Conservation (phyloP, 2,888 invertebrate species). For the Mythimna albipuncta region DNA sequence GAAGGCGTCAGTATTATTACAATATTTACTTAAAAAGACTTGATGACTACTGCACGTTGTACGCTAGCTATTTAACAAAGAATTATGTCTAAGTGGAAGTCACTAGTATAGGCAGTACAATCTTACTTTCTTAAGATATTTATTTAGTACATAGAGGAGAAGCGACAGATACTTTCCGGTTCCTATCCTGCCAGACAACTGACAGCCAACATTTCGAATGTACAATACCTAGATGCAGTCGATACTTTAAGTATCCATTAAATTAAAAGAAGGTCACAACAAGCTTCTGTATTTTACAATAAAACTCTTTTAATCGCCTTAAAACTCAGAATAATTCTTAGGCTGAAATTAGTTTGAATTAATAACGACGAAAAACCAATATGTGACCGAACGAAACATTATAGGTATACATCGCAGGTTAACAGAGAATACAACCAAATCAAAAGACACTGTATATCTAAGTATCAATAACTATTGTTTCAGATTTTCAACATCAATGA, state of each 20-base stretch:
- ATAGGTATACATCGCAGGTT: no score
- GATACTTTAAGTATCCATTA: background rate
- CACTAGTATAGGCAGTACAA: background rate
- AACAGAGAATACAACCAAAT: background rate
- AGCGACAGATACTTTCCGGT: background rate
- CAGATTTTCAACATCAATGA: background rate
- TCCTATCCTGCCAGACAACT: background rate
- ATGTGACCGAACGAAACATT: no score
- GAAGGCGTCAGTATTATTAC: background rate
- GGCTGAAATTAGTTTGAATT: background rate
- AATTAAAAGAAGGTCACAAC: no score
- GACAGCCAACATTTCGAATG: background rate
- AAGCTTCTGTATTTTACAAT: no score
- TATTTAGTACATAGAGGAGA: background rate
- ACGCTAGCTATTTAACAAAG: no score
- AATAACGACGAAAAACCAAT: background rate
- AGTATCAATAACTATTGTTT: slow-evolving; percentile 11
- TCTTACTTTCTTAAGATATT: background rate
- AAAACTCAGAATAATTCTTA: background rate
- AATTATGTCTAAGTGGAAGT: background rate
- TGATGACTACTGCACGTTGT: no score
- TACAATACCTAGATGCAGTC: background rate
- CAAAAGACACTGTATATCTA: background rate
- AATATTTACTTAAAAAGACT: no score
- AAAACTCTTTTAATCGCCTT: background rate